phyloP scores from a whole-genome alignment of 2,797 vertebrate species.

The Amazona finschi region DNA sequence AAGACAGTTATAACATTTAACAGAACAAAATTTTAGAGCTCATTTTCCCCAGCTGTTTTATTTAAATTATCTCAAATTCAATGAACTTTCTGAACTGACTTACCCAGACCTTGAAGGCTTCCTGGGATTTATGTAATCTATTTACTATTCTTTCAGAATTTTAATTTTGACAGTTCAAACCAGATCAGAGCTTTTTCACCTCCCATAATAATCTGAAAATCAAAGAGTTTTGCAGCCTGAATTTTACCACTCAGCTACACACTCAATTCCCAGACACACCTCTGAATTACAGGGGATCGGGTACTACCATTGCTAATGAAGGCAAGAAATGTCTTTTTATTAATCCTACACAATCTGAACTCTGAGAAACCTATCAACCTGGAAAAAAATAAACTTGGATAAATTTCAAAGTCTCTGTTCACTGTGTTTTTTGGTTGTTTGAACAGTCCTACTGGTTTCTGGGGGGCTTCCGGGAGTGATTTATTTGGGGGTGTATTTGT shows the following conservation, averaged over 20 bases:
- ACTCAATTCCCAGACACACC: neutral
- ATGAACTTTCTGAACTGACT: neutral
- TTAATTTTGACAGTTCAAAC: neutral
- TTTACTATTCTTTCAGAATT: neutral
- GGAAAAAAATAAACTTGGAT: neutral
- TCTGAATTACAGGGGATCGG: neutral
- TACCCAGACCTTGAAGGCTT: neutral
- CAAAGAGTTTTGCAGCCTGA: neutral
- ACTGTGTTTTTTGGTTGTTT: neutral
- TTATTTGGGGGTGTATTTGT: neutral
- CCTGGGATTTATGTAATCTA: neutral
- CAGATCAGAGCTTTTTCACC: neutral
- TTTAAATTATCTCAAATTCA: neutral
- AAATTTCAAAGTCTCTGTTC: neutral
- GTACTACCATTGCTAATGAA: neutral
- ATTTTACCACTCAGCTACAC: neutral
- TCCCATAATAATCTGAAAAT: neutral
- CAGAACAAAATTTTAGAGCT: neutral
- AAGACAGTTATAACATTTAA: neutral
- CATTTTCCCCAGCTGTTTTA: neutral
- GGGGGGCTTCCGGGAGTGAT: neutral
- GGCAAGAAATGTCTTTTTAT: neutral
- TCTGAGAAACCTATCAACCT: neutral
- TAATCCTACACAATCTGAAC: neutral
- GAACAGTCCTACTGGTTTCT: neutral